These are phyloP conservation scores for Adelosebastes latens DNA, from an alignment of 2,797 vertebrate genomes.

Conservation along the genomic window DNA sequence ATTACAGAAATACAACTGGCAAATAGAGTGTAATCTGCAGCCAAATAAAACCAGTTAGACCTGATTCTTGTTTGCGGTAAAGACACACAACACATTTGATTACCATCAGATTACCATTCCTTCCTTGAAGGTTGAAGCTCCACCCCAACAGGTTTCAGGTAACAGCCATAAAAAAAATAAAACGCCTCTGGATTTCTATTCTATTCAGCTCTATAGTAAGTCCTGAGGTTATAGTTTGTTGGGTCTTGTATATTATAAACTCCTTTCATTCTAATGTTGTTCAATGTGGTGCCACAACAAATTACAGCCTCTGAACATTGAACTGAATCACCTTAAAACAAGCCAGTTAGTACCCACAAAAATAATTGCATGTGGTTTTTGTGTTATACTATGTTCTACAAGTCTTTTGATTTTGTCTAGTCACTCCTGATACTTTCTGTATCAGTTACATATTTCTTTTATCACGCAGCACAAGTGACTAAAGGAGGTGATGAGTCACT, in stretches of 20 bases:
- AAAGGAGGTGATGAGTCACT: conserved; percentile 1
- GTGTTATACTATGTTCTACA: neutral
- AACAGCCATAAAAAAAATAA: neutral
- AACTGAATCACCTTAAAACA: neutral
- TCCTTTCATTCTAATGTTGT: neutral
- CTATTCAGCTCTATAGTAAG: neutral
- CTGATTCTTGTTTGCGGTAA: neutral
- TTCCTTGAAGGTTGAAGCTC: neutral
- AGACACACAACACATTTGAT: rapidly evolving
- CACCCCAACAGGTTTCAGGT: neutral
- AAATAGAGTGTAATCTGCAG: too few relatives aligned
- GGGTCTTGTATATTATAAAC: neutral
- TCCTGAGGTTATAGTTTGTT: neutral
- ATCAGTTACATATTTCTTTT: neutral
- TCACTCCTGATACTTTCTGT: neutral
- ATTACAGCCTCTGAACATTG: neutral
- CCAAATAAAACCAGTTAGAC: neutral
- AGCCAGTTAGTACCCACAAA: neutral
- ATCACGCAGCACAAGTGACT: neutral
- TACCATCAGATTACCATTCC: too few relatives aligned
- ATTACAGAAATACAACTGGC: too few relatives aligned
- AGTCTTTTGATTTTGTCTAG: neutral
- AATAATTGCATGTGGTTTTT: neutral
- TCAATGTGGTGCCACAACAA: neutral
- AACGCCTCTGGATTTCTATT: neutral